Evolutionary conservation across 2,888 invertebrate species (phyloP), one percentile per base, ranked within the genome.

Genomic region (Leucoma salicis): DNA sequence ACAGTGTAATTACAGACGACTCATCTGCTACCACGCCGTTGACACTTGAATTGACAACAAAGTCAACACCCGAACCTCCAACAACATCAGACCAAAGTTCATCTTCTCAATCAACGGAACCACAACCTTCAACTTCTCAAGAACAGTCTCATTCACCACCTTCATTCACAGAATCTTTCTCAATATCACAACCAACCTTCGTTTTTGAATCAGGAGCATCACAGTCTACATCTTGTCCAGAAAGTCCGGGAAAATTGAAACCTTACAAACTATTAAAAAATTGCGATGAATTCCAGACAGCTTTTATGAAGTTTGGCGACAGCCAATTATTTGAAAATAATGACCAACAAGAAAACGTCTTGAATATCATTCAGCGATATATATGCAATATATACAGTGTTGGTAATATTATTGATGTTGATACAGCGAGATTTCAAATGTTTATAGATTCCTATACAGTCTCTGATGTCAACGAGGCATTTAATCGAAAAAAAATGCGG

Each of bases 311-410:
- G 2, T 29, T 13, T 8, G 14, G 29, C 8, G 4, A 13, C 29
- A 29, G 13, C 13, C 12, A 29, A 13, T 12, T 29, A 11, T 12
- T 29, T 12, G 29, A 29, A 29, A 13, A 29, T 29, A 12, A 6
- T 12, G 4, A 29, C 3, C 3, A 13, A 12, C 14, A 29, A 29
- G 4, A 29, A 29, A 13, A 29, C 12, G 3, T 29, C 29, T 29
- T 29, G 2, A 15, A 16, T 37, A 32, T 33, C 27, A 42, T 42
- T 37, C 37, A 37, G 33, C 28, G 33, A 33, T 42, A 37, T 37
- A 37, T 42, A 37, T 42, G 37, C 37, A 33, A 42, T 42, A 25
- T 42, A 3, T 42, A 36, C 33, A 42, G 37, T 37, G 33, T 37
- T 12, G 7, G n/a, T 37, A 28, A 42, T 32, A 21, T 42, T 27